phyloP scores from a whole-genome alignment of 2,797 vertebrate species.

The Linurgus olivaceus region DNA sequence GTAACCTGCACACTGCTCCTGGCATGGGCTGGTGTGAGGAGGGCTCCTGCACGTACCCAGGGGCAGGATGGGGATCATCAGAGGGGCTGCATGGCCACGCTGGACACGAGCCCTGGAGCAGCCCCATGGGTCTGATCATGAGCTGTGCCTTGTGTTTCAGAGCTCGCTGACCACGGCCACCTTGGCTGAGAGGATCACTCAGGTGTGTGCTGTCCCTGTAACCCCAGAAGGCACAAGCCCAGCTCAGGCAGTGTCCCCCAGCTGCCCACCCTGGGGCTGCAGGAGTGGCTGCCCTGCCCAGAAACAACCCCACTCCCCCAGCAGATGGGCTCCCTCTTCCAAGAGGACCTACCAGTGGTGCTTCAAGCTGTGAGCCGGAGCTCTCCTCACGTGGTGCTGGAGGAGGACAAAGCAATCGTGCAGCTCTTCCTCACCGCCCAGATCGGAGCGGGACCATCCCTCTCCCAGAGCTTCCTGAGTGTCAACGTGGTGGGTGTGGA shows the following conservation, averaged over 20 bases:
- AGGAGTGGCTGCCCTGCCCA: rapidly evolving
- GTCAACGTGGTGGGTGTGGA: not conserved
- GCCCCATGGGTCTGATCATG: rapidly evolving
- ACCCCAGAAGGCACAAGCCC: rapidly evolving
- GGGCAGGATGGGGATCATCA: not conserved
- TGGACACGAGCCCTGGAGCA: rapidly evolving
- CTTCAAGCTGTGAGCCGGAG: not conserved
- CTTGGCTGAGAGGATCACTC: not conserved
- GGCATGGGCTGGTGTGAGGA: not conserved
- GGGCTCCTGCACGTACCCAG: rapidly evolving
- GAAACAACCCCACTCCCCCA: rapidly evolving
- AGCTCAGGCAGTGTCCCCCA: rapidly evolving
- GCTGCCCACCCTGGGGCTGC: rapidly evolving
- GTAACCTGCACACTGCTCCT: not conserved
- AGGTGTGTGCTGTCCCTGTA: not conserved
- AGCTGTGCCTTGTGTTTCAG: not conserved
- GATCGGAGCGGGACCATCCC: rapidly evolving
- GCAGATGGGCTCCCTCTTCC: conserved; percentile 49
- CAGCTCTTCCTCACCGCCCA: conserved; percentile 26
- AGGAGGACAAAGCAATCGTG: conserved; percentile 11
- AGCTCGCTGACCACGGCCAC: conserved; percentile 1
- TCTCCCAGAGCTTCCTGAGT: conserved; percentile 32
- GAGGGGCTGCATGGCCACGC: rapidly evolving
- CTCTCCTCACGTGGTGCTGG: not conserved
- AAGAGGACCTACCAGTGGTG: not conserved